Evolutionary conservation across 2,888 invertebrate genomes (phyloP), one percentile per base, ranked within the genome.

Genomic region (Drosophila kambysellisi): DNA sequence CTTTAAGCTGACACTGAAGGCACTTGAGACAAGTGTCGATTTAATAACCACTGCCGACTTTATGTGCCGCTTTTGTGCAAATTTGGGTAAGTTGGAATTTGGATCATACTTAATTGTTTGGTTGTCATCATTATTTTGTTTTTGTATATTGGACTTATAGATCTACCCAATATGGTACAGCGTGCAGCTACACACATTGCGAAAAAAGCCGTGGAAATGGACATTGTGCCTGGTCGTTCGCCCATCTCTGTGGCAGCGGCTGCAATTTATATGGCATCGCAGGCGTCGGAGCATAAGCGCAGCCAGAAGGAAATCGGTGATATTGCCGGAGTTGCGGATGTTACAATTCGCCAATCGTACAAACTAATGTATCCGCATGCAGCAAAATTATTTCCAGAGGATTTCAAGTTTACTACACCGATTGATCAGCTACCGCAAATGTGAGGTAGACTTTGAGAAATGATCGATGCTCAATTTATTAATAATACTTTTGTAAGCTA

Each of bases 191-290:
- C 99, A 0, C 97, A 98, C 90, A 99, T 99, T 91, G 99, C 99
- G 0, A 95, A 97, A 90, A 98, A 98, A 92, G 99, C 99, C 4
- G 98, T 98, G 0, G 99, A 99, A 91, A 94, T 98, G 93, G 99
- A 99, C 92, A 97, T 99, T 88, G 99, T 99, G 11, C 98, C 99
- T 48, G 99, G 99, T 8, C 95, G 99, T 89, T 99, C 99, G 66
- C 99, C 99, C 0, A 99, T 99, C 79, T 99, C 99, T 0, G 99
- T 99, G 1, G 99, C 99, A 0, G 99, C 99, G 9, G 99, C 99
- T 56, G 99, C 99, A 62, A 99, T 99, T 91, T 99, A 99, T 91
- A 99, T 99, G 99, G 99, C 99, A 3, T 99, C 99, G 17, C 99
- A 98, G 94, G 98, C 99, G 0, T 98, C 98, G 0, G 98, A 97